Conservation (phyloP, 2,888 invertebrate species). For the Spisula subtruncata region DNA sequence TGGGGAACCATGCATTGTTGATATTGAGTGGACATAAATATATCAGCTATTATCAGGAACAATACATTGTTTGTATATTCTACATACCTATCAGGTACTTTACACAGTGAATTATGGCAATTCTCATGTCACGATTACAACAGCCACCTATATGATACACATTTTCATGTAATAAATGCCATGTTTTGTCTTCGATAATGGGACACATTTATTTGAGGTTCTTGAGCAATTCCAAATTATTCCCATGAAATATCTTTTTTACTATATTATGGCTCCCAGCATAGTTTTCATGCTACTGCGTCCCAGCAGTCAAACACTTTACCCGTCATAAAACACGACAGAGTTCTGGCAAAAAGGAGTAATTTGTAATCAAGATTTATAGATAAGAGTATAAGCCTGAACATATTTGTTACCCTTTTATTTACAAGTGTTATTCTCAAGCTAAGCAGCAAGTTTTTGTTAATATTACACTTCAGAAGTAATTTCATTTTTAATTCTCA, state of each 20-base stretch:
- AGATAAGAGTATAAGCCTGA: not conserved
- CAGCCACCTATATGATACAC: not conserved
- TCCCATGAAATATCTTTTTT: not conserved
- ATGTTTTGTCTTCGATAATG: not conserved
- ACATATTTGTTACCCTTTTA: constrained; percentile 15
- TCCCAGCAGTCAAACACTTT: constrained; percentile 11
- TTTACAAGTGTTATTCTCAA: constrained; percentile 21
- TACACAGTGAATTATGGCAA: not conserved
- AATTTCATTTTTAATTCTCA: not conserved
- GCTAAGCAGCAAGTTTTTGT: not conserved
- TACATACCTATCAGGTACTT: not conserved
- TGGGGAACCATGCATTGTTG: not conserved
- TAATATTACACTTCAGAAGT: not conserved
- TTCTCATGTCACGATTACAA: not conserved
- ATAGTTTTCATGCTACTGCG: not conserved
- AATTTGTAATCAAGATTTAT: constrained; percentile 17
- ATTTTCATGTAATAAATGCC: not conserved
- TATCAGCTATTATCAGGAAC: no score
- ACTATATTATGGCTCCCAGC: not conserved
- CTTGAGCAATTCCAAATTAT: not conserved
- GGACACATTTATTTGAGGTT: not conserved
- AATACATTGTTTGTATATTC: not conserved
- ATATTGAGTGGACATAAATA: not conserved
- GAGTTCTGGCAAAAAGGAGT: constrained; percentile 11
- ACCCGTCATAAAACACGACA: constrained; percentile 12